Base-by-base conservation (phyloP, 1,140 invertebrate species). In the Diachasma alloeum region DNA sequence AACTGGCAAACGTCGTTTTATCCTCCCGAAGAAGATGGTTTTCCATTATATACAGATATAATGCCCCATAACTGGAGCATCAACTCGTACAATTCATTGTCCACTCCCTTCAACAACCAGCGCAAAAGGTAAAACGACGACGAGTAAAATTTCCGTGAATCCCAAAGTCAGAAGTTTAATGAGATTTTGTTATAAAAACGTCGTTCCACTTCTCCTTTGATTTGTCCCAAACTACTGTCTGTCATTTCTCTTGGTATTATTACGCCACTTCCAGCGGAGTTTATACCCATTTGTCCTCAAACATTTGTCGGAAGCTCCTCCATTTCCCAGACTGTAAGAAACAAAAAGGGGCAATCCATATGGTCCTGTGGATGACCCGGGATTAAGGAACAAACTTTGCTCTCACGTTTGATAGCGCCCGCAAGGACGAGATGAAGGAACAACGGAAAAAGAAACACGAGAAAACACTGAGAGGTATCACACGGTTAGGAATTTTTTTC, bases 161-260 rank as follows among this genome's bases (percentile, higher is more conserved):
- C 46, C 24, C 36, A 46, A 42, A 69, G 74, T 75, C 74, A 59
- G 39, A 75, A 75, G 42, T 75, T 75, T 75, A 75, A 75, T 75
- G 74, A 75, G 74, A 75, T 75, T 75, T 66, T 74, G 67, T 72
- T 75, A 75, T 67, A 70, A 75, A 75, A 75, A 75, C 24, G 46
- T 26, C 36, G 37, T 37, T 63, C 59, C 59, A 13, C 48, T 69
- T 53, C 17, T 66, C 74, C 74, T 75, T 75, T 75, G 74, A 75
- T 75, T 75, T 67, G 37, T 39, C 31, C 56, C 72, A 17, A 53
- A 39, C 53, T 39, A 19, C 63, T 17, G 48, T 53, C 48, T 70
- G 53, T 73, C 37, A n/a, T 37, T 56, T 22, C 17, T 19, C 15
- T 19, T 53, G 6, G 13, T 72, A 26, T 36, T 56, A 56, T 72